phyloP scores from a whole-genome alignment of 2,797 vertebrate species.

The Limnodromus scolopaceus region DNA sequence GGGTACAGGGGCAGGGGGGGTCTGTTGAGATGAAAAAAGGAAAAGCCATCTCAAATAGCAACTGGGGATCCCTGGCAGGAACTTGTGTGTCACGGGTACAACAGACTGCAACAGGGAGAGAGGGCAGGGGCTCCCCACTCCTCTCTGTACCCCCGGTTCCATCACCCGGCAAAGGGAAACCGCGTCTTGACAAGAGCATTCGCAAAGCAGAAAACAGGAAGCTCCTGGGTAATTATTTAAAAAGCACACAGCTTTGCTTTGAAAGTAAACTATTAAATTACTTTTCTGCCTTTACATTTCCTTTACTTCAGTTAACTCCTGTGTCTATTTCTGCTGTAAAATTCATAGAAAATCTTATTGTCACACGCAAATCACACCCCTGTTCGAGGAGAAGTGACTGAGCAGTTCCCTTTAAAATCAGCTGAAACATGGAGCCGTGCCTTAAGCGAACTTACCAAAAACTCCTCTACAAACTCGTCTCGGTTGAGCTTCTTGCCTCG shows the following conservation, averaged over 20 bases:
- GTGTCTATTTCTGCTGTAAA: not conserved
- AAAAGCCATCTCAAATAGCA: not conserved
- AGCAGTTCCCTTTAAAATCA: not conserved
- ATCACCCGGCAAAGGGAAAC: not conserved
- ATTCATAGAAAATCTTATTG: not conserved
- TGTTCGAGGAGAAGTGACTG: accelerated
- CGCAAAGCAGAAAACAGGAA: conserved; percentile 37
- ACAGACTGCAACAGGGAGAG: accelerated
- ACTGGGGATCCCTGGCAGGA: not conserved
- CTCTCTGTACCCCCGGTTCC: not conserved
- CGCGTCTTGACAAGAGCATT: not conserved
- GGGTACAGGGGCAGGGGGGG: accelerated
- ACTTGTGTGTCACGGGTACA: accelerated
- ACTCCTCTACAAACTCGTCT: conserved; percentile 78
- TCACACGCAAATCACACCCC: not conserved
- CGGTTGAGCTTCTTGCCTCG: conserved; percentile 77
- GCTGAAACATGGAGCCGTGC: not conserved
- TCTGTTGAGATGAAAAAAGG: not conserved
- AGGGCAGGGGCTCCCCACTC: not conserved
- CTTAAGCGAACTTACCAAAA: conserved; percentile 74
- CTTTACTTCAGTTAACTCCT: not conserved
- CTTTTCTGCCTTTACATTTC: not conserved
- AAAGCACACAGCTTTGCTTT: not conserved
- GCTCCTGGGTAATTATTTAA: not conserved
- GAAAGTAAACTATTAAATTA: not conserved